Evolutionary conservation across 2,797 vertebrate species (phyloP), one percentile per base, ranked within the genome.

Genomic region (Petrocephalus sullivani): DNA sequence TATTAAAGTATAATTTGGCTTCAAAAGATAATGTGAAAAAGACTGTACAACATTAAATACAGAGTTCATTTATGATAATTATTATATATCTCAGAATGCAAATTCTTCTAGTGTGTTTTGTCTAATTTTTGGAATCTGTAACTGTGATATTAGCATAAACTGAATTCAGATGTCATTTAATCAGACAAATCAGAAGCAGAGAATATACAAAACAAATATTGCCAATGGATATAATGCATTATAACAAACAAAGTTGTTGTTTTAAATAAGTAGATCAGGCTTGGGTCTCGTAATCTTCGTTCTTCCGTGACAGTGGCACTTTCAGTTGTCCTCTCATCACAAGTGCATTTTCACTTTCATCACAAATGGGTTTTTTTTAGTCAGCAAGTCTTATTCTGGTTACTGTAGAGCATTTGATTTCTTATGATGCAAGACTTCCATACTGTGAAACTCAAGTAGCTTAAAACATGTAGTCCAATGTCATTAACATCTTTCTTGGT

Each of bases 391-490:
- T 92, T 92, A 93, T 89, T 92, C 93, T 91, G 90, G 93, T 92
- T 88, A 90, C 91, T 90, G 89, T 53, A 75, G 12, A 85, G 53
- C 85, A 64, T 87, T 85, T 85, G 7, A 64, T 71, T 89, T 81
- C 75, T 58, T 64, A 21, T 54, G 41, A 67, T 61, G 57, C 57
- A 60, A 33, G 71, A 86, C 46, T 41, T 93, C 92, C 87, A 87
- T 87, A 90, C 91, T 93, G 95, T 92, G 90, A 95, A 93, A 95
- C 91, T 92, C 94, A 94, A 88, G 89, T 94, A 94, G 93, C 93
- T 94, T 91, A 93, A 95, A 28, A 96, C 96, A 94, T 95, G 96
- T 95, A 96, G 93, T 94, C 92, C 91, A 91, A 91, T 93, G 92
- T 93, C 93, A 93, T 94, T 95, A 95, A 93, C 96, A 94, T 96